Conservation (phyloP, 1,140 invertebrate genomes). For the Frieseomelitta varia region DNA sequence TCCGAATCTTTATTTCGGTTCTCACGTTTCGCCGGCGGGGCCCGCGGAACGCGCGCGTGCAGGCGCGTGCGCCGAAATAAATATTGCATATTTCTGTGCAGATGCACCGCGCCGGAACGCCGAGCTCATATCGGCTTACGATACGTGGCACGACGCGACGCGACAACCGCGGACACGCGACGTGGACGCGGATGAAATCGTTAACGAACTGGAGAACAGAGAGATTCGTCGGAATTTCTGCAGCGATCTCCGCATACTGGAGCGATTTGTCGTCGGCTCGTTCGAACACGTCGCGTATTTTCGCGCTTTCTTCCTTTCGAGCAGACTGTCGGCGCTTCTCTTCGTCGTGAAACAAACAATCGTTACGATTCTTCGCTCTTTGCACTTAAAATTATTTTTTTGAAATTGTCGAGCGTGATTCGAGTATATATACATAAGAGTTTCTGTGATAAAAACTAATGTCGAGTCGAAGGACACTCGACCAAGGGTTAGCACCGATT, state of each 20-base stretch:
- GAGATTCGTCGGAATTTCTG: background rate
- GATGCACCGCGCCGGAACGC: slow-evolving; percentile 54
- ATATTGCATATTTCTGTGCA: slow-evolving; percentile 63
- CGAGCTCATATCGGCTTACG: slow-evolving; percentile 62
- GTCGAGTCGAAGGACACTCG: too few species aligned
- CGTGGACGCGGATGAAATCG: background rate
- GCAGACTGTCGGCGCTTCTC: background rate
- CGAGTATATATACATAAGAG: too few species aligned
- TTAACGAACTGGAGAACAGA: background rate
- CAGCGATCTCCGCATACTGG: too few species aligned
- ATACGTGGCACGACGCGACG: slow-evolving; percentile 1
- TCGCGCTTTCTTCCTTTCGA: background rate
- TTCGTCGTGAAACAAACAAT: too few species aligned
- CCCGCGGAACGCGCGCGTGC: slow-evolving; percentile 24
- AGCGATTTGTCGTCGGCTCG: background rate
- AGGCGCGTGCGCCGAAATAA: slow-evolving; percentile 58
- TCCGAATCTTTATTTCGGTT: slow-evolving; percentile 69
- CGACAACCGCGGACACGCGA: background rate
- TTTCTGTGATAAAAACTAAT: too few species aligned
- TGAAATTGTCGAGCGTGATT: too few species aligned
- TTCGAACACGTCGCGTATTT: background rate
- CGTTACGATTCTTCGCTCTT: too few species aligned
- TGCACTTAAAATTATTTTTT: too few species aligned
- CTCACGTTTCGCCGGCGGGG: slow-evolving; percentile 64
- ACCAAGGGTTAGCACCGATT: too few species aligned